Evolutionary conservation across 2,113 vertebrate genomes (phyloP).

Genomic region (Eptesicus fuscus): DNA sequence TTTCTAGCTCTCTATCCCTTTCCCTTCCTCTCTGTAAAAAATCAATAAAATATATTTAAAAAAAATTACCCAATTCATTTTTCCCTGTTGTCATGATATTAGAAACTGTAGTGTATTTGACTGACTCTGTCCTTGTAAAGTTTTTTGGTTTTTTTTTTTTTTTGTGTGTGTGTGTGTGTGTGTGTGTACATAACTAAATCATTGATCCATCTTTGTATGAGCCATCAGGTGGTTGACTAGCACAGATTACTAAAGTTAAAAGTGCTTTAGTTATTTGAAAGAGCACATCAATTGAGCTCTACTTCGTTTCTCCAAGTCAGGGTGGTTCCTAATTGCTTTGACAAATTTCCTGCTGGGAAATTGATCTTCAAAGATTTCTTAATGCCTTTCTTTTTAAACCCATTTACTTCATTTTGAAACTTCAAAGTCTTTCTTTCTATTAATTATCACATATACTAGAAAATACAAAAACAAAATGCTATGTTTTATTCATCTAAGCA

Average conservation of each 20-base stretch:
- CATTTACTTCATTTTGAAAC: slow-evolving; percentile 66
- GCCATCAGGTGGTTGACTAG: neutral
- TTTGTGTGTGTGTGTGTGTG: neutral
- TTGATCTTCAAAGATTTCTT: slow-evolving; percentile 75
- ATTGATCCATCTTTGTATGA: neutral
- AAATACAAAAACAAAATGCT: slow-evolving; percentile 69
- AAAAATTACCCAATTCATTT: neutral
- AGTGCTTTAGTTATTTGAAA: slow-evolving; percentile 63
- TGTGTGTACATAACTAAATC: neutral
- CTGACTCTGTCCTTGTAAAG: neutral
- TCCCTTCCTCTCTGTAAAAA: no score
- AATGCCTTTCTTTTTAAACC: slow-evolving; percentile 44
- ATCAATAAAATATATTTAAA: no score
- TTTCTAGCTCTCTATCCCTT: no score
- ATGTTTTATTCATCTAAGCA: slow-evolving; percentile 72
- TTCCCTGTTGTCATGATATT: neutral
- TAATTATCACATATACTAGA: slow-evolving; percentile 73
- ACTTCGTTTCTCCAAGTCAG: slow-evolving; percentile 56
- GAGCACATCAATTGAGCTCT: slow-evolving; percentile 68
- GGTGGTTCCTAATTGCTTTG: slow-evolving; percentile 72
- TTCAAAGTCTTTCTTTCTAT: slow-evolving; percentile 72
- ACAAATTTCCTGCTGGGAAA: slow-evolving; percentile 79
- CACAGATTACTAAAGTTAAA: slow-evolving; percentile 13
- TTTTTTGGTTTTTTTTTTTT: neutral
- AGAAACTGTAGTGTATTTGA: neutral